These are phyloP conservation scores for Omphaloscelis lunosa DNA, from an alignment of 2,888 invertebrate species.

Conservation along the genomic window DNA sequence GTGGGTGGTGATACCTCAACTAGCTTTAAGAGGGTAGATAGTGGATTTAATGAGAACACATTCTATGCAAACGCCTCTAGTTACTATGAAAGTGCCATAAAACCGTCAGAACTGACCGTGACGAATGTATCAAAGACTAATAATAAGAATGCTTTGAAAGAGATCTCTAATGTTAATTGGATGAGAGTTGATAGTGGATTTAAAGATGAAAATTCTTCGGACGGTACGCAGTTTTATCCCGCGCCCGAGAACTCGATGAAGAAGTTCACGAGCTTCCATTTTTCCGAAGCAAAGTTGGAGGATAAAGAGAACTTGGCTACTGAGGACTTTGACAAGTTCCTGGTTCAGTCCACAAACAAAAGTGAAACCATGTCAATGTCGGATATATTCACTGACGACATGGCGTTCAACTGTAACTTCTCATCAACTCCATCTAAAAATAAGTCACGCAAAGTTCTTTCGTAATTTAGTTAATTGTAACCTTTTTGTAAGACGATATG, in stretches of 20 bases:
- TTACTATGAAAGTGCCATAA: slow-evolving; percentile 89
- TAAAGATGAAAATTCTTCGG: slow-evolving; percentile 86
- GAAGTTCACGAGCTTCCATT: slow-evolving; percentile 75
- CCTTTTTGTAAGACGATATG: slow-evolving; percentile 69
- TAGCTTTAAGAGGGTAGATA: slow-evolving; percentile 85
- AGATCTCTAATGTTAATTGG: slow-evolving; percentile 87
- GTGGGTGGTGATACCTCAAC: slow-evolving; percentile 76
- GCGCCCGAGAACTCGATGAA: slow-evolving; percentile 72
- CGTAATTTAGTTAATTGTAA: slow-evolving; percentile 65
- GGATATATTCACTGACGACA: slow-evolving; percentile 85
- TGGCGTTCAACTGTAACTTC: slow-evolving; percentile 87
- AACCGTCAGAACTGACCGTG: slow-evolving; percentile 87
- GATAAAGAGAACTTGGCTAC: slow-evolving; percentile 82
- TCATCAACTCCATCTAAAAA: slow-evolving; percentile 89
- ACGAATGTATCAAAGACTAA: slow-evolving; percentile 77
- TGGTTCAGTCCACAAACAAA: slow-evolving; percentile 76
- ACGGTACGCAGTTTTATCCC: slow-evolving; percentile 82
- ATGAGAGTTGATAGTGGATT: slow-evolving; percentile 88
- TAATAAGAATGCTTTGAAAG: slow-evolving; percentile 81
- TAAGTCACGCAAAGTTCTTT: slow-evolving; percentile 81
- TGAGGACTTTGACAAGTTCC: slow-evolving; percentile 79
- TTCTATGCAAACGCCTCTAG: slow-evolving; percentile 86
- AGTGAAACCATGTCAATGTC: slow-evolving; percentile 87
- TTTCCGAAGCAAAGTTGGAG: slow-evolving; percentile 78
- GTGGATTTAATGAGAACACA: slow-evolving; percentile 87